These are phyloP conservation scores for Orientallactaga sibirica DNA, from an alignment of 2,797 vertebrate genomes.

Conservation along the genomic window DNA sequence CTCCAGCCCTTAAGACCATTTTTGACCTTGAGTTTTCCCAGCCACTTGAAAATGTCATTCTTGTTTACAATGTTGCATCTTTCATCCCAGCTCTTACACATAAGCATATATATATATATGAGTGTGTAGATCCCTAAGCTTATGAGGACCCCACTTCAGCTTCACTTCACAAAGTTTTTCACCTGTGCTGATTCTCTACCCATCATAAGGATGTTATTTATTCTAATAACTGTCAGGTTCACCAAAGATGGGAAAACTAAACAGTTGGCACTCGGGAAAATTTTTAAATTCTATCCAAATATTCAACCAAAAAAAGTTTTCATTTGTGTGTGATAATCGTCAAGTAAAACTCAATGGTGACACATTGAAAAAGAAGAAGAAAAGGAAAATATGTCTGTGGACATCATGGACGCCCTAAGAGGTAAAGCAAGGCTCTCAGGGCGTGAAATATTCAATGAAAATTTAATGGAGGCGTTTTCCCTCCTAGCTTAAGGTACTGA, in stretches of 20 bases:
- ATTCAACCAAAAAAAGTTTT: background rate
- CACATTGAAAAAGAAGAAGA: background rate
- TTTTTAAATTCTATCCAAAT: background rate
- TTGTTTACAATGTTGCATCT: background rate
- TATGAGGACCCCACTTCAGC: slow-evolving; percentile 26
- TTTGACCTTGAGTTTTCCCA: background rate
- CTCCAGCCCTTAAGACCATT: too few species aligned
- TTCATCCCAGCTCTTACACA: slow-evolving; percentile 1
- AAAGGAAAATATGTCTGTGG: too few species aligned
- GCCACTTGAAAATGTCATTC: slow-evolving; percentile 40
- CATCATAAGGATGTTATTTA: background rate
- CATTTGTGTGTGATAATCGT: slow-evolving; percentile 27
- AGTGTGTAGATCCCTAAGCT: background rate
- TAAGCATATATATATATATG: background rate
- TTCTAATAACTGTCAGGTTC: background rate
- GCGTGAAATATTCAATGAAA: background rate
- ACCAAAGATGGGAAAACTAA: background rate
- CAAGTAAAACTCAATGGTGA: slow-evolving; percentile 68
- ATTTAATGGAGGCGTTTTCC: background rate
- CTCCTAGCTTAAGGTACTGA: background rate
- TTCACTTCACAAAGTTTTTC: slow-evolving; percentile 37
- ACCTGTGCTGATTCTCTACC: background rate
- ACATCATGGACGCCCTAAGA: background rate
- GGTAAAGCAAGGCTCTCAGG: background rate
- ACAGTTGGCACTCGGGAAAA: background rate